Evolutionary conservation across 1,140 invertebrate genomes (phyloP), one percentile per base, ranked within the genome.

Genomic region (Drosophila sproati): DNA sequence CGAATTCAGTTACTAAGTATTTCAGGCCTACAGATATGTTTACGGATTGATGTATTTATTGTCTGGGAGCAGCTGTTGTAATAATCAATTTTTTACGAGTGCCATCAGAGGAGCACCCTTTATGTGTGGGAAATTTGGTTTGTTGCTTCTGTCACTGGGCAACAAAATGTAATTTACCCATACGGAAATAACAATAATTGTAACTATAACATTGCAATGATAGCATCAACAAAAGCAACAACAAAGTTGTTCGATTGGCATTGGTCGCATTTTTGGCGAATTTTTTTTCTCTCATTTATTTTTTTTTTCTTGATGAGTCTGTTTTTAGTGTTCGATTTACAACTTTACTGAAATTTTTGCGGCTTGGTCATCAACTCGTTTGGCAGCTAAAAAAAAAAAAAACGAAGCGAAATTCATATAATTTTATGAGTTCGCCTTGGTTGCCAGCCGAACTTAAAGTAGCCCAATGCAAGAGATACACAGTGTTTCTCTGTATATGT

Each of bases 131-230:
- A 79, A 61, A 64, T 55, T 55, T 75, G 70, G 50, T 55, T 35
- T 73, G 68, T 78, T 71, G 80, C 64, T 45, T 57, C 52, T 67
- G 73, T 37, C 57, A 4, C 51, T 39, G 51, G 55, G 57, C 79
- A 56, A 50, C 72, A 71, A 73, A 87, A 82, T 87, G 73, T 82
- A 80, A 88, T 69, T 76, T 87, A 32, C 77, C 67, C 85, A 89
- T 88, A 75, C 80, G 83, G 77, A 83, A 88, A 83, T 77, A 82
- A 69, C 80, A 89, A 78, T 88, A 89, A 89, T 89, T 89, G 85
- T 74, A 68, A 77, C 80, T 72, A 88, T 82, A 88, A 88, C 80
- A 88, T 73, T 64, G 77, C 70, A 75, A 47, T 70, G 80, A 83
- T 56, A 73, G 28, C 47, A 37, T 31, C 48, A 57, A 59, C 45